Base-by-base conservation (phyloP, 64 coral and sea anemone species). In the Stichodactyla helianthus region DNA sequence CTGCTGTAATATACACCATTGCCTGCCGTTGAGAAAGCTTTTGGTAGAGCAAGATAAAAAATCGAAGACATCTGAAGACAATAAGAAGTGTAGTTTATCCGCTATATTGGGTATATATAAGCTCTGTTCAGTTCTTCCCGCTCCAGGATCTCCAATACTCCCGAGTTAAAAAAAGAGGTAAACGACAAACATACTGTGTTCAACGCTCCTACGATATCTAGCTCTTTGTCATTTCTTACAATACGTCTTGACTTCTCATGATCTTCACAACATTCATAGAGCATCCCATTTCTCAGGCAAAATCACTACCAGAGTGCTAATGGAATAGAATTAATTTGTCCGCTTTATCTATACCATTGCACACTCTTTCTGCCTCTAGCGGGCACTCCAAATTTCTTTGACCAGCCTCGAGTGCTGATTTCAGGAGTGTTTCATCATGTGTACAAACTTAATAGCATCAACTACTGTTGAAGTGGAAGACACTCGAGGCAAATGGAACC, bases 391-490 rank as follows among this genome's bases (percentile, higher is more conserved):
- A 74, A 74, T 74, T 27, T 74, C 68, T 74, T 31, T 74, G 22
- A 74, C 25, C 68, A 31, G 68, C 25, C 23, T 74, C 0, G 25
- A 74, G 25, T 27, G 68, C 8, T 74, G 68, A 6, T 23, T 28
- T 74, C 68, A 74, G 27, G 12, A 74, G 68, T 14, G 26, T 23
- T 31, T 74, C 68, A 31, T 25, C 68, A 10, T 74, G 31, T 74
- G 68, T 74, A 74, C 68, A 74, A 31, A 74, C 22, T 35, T 74
- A 74, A 74, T 74, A 74, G 68, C 68, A 74, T 74, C 20, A 23
- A 71, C 18, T 71, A 20, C 10, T 26, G 65, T 18, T 71, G 68
- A 74, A 74, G 68, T 74, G 25, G 23, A 31, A 11, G 25, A 7
- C 7, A 74, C 68, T 74, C 26, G 25, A 74, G 4, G 20, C 68